Conservation (phyloP, 2,113 vertebrate species). For the Phrynosoma platyrhinos region DNA sequence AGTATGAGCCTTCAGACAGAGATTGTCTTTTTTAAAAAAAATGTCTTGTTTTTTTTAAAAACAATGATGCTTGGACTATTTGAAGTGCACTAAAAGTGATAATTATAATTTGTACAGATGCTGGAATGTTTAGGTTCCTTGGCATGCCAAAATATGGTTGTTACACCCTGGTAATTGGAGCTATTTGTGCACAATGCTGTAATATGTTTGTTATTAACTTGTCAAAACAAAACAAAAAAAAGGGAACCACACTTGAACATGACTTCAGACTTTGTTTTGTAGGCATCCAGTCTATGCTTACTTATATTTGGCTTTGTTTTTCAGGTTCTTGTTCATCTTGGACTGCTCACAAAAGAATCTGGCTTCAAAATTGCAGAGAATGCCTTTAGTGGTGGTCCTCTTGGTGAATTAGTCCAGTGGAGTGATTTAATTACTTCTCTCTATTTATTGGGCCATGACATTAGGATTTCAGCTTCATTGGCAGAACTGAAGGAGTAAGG, state of each 20-base stretch:
- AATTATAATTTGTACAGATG: neutral
- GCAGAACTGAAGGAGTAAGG: conserved; percentile 99
- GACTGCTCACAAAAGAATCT: conserved; percentile 97
- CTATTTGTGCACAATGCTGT: neutral
- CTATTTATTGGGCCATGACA: conserved; percentile 97
- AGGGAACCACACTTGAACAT: neutral
- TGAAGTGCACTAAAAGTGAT: neutral
- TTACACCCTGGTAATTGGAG: neutral
- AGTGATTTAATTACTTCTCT: conserved; percentile 99
- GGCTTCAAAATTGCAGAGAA: conserved; percentile 99
- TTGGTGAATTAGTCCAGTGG: conserved; percentile 99
- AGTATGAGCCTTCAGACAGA: neutral
- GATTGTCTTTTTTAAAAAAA: neutral
- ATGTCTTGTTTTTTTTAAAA: neutral
- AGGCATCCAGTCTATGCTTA: neutral
- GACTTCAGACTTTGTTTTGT: neutral
- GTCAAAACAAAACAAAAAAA: no score
- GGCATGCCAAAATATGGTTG: neutral
- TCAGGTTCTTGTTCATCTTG: conserved; percentile 95
- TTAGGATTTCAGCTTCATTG: conserved; percentile 95
- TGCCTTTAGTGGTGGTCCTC: conserved; percentile 95
- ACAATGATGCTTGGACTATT: neutral
- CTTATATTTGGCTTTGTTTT: conserved; percentile 49
- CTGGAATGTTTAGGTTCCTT: neutral
- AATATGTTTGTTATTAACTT: neutral